These are phyloP conservation scores for Eupsilia transversa DNA, from an alignment of 2,888 invertebrate genomes.

Conservation along the genomic window DNA sequence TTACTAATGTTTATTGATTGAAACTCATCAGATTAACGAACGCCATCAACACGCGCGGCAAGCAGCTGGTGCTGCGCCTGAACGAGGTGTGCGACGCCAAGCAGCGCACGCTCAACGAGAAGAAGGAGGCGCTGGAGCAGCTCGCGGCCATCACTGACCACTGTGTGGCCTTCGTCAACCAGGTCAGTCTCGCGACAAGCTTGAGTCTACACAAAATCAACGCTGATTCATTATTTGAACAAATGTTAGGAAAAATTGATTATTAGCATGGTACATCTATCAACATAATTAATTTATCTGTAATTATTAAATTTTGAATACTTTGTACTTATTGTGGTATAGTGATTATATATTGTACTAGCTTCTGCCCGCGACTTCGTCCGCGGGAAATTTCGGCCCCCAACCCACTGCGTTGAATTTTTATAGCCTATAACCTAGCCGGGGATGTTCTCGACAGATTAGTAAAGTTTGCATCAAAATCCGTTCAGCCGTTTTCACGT, in stretches of 20 bases:
- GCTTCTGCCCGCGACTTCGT: too few species aligned
- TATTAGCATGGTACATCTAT: background rate
- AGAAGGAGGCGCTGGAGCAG: slow-evolving; percentile 95
- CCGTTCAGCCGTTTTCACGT: too few species aligned
- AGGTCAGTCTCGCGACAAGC: background rate
- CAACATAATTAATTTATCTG: background rate
- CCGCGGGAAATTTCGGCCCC: too few species aligned
- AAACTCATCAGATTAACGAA: slow-evolving; percentile 89
- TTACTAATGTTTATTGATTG: background rate
- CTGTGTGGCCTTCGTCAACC: slow-evolving; percentile 94
- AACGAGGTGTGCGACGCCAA: slow-evolving; percentile 94
- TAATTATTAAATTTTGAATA: background rate
- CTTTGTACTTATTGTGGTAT: too few species aligned
- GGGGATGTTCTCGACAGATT: too few species aligned
- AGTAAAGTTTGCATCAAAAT: too few species aligned
- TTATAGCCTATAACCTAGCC: too few species aligned
- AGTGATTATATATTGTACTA: too few species aligned
- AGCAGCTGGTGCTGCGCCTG: slow-evolving; percentile 94
- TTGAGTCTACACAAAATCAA: background rate
- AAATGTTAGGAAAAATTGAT: background rate
- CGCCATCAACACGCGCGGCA: slow-evolving; percentile 95
- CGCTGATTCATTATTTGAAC: too few species aligned
- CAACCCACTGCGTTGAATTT: too few species aligned
- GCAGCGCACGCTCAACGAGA: slow-evolving; percentile 94
- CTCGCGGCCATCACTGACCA: slow-evolving; percentile 96